Evolutionary conservation across 2,888 invertebrate species (phyloP), one percentile per base, ranked within the genome.

Genomic region (Pandemis cinnamomeana): DNA sequence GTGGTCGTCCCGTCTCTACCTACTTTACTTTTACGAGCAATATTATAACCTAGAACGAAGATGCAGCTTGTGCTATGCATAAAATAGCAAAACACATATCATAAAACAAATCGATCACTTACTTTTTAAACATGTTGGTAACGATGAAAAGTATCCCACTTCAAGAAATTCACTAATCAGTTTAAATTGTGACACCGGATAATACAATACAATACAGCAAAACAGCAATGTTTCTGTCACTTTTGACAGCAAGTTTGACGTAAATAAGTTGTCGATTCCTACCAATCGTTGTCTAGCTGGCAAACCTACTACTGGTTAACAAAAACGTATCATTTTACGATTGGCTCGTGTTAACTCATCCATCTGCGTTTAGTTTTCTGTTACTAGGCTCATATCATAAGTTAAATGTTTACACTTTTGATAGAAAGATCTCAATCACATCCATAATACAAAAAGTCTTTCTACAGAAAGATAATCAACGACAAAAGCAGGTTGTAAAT

Each of bases 121-220:
- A 94, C 94, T 94, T 94, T 83, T 94, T 94, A 77, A 94, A 94
- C 94, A 94, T 94, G 78, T 79, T 90, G 83, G 62, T 53, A 67
- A 67, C 66, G 66, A 67, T 44, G 15, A 42, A 64, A 73, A 53
- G 55, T 15, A 36, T 48, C 61, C 41, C 58, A 7, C 64, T 51
- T 51, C 44, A 64, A 67, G 71, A 69, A 60, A 11, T 58, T 68
- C 63, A 64, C 76, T 69, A 67, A 68, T 55, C 69, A 73, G 36
- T 71, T 69, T 66, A 64, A 72, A 75, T 51, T 71, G 51, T 60
- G 48, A 61, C 64, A 77, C 76, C 71, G 55, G 67, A 71, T 73
- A 76, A 67, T 69, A 69, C 8, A 36, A 36, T 36, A 36, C 27
- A 36, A 36, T 36, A 4, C 4, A 36, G 27, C 27, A 36, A 2